Evolutionary conservation across 2,113 vertebrate genomes (phyloP), one percentile per base, ranked within the genome.

Genomic region (Pteruthius melanotis): DNA sequence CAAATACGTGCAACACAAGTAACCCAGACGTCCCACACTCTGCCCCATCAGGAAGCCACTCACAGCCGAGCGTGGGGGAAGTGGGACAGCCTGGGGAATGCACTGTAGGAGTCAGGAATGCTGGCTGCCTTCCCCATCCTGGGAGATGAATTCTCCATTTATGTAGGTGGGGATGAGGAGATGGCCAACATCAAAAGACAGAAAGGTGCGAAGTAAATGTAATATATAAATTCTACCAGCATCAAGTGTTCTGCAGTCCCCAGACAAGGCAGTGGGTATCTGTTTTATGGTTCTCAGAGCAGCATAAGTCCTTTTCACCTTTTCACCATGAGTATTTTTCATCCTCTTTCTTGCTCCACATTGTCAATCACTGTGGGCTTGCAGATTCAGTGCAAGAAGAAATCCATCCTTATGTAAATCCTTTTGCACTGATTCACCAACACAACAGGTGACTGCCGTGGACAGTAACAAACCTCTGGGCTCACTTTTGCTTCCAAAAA

Each of bases 31-130:
- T 81, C 92, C 68, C 92, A 35, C 92, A 56, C 33, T 37, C 35
- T 31, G 39, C 13, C 59, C 76, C 75, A 49, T 44, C 92, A 95
- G 94, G 92, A 94, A 97, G 79, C 91, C 94, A 92, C 95, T 93
- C 91, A 89, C 91, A 78, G 92, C n/a, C 0, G 1, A 65, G 70
- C 0, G 0, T 80, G 35, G 71, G 85, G 88, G 80, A 94, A 86
- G 86, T 4, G 4, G 24, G 63, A 64, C 90, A 93, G 96, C 54
- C 88, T 80, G 75, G 82, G 83, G 66, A 94, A 85, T 44, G 81
- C 49, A 18, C 92, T 63, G 89, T 3, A 66, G 93, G 92, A 96
- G 85, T 70, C 64, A 81, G 93, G 83, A 97, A 96, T 66, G 44
- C 88, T 86, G 92, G 60, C 90, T 92, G 79, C 44, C 64, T 94